These are phyloP conservation scores for Heterodera carotae DNA, from an alignment of 1,140 invertebrate genomes.

Conservation along the genomic window DNA sequence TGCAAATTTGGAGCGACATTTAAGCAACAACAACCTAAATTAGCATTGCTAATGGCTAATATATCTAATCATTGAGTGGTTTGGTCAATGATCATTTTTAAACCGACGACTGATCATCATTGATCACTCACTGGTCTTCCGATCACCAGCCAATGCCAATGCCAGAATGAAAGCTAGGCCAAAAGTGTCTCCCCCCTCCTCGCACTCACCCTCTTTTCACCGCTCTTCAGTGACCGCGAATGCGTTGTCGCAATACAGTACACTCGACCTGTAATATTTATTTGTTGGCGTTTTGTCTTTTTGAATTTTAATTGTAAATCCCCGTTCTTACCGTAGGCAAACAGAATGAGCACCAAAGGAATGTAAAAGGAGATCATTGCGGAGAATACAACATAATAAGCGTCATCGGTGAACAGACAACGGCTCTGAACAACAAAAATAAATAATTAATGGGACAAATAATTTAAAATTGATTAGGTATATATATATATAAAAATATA, in stretches of 20 bases:
- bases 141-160: too few relatives aligned
- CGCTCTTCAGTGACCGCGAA: constrained; percentile 58
- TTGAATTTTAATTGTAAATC: constrained; percentile 58
- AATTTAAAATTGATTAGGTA: constrained; percentile 14
- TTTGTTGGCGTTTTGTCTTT: not conserved
- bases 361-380: constrained; percentile 65
- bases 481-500: too few relatives aligned
- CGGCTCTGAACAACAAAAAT: constrained; percentile 49
- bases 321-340: constrained; percentile 59
- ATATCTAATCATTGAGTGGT: too few relatives aligned
- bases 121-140: too few relatives aligned
- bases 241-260: constrained; percentile 58
- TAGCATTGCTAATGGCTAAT: too few relatives aligned
- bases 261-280: constrained; percentile 1
- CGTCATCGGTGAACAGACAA: constrained; percentile 63
- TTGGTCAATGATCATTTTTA: too few relatives aligned
- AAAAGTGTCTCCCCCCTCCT: too few relatives aligned
- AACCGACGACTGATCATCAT: too few relatives aligned
- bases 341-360: constrained; percentile 61
- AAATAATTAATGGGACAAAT: constrained; percentile 28
- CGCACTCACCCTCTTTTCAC: constrained; percentile 57
- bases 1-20: too few relatives aligned
- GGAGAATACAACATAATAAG: constrained; percentile 60
- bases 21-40: too few relatives aligned
- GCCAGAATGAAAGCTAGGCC: too few relatives aligned